These are phyloP conservation scores for Octomys mimax DNA, from an alignment of 2,797 vertebrate species.

Conservation along the genomic window DNA sequence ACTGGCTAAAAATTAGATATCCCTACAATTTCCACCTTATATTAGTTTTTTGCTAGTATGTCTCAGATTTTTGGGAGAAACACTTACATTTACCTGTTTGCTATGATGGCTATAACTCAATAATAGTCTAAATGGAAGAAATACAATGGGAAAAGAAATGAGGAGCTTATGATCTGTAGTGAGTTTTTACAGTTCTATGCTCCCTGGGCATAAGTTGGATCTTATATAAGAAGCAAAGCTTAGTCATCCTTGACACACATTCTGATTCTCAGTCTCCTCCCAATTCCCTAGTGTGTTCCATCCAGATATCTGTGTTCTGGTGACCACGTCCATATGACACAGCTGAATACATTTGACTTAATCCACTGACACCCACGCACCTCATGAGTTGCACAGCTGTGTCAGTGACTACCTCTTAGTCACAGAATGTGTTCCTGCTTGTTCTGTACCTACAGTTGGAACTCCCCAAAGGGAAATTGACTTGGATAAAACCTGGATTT, in stretches of 20 bases:
- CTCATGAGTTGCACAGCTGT: not conserved
- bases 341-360: not conserved
- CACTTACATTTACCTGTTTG: not conserved
- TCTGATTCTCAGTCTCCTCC: not conserved
- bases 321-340: not conserved
- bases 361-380: no score
- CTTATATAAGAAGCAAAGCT: not conserved
- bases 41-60: not conserved
- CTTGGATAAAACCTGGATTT: not conserved
- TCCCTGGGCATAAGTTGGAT: not conserved
- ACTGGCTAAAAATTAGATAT: not conserved
- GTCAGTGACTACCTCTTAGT: not conserved
- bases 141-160: not conserved
- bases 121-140: not conserved
- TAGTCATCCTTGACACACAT: not conserved
- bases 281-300: not conserved
- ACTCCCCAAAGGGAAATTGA: not conserved
- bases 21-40: not conserved
- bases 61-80: not conserved
- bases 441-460: not conserved
- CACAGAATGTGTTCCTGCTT: not conserved
- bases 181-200: not conserved
- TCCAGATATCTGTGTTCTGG: not conserved
- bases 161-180: not conserved
- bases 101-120: not conserved